Evolutionary conservation across 2,113 vertebrate species (phyloP).

Genomic region (Phrynocephalus versicolor): DNA sequence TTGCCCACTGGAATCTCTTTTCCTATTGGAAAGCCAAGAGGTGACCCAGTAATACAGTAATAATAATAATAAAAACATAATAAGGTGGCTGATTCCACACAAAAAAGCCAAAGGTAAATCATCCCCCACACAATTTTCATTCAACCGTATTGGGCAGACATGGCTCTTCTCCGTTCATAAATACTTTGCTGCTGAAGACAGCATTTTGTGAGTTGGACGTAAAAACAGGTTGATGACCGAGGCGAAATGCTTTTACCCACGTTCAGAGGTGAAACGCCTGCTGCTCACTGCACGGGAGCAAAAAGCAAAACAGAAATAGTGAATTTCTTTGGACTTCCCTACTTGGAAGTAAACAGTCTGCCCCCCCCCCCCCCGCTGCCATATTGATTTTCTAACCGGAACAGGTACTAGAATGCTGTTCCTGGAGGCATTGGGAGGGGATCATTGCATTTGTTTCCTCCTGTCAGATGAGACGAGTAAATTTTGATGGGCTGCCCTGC

Average conservation of each 20-base stretch:
- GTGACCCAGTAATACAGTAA: slow-evolving; percentile 74
- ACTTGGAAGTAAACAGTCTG: too few relatives aligned
- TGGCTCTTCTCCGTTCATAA: slow-evolving; percentile 48
- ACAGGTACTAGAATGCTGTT: too few relatives aligned
- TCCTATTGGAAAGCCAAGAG: slow-evolving; percentile 70
- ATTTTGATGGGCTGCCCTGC: too few relatives aligned
- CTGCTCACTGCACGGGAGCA: slow-evolving; percentile 37
- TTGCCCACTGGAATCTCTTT: slow-evolving; percentile 66
- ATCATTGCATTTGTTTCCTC: too few relatives aligned
- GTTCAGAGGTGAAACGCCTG: slow-evolving; percentile 56
- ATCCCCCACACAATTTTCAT: slow-evolving; percentile 60
- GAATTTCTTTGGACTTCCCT: too few relatives aligned
- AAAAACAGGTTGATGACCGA: slow-evolving; percentile 60
- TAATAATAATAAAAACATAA: too few relatives aligned
- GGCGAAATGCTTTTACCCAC: slow-evolving; percentile 44
- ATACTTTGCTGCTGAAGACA: slow-evolving; percentile 55
- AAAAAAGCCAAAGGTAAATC: slow-evolving; percentile 61
- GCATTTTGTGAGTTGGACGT: slow-evolving; percentile 58
- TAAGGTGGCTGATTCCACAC: slow-evolving; percentile 59
- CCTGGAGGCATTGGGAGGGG: too few relatives aligned
- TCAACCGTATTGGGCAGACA: slow-evolving; percentile 45
- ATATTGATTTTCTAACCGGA: too few relatives aligned
- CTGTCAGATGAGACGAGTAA: too few relatives aligned
- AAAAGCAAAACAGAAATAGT: slow-evolving; percentile 41
- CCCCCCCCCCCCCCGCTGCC: too few relatives aligned